Base-by-base conservation (phyloP, 1,140 invertebrate genomes). In the Pseudoatta argentina region DNA sequence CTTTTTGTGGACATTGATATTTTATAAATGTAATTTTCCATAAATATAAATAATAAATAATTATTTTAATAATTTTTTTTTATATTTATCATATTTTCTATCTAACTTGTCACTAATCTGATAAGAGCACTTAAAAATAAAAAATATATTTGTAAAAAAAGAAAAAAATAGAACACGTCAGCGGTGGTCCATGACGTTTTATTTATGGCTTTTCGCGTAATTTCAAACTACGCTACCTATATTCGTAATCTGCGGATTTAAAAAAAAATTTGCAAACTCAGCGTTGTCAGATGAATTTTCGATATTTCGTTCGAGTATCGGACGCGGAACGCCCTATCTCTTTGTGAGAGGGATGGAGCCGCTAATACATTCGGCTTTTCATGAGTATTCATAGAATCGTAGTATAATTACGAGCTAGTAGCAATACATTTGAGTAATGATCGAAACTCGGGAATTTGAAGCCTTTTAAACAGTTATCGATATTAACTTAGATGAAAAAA, bases 221-320 rank as follows among this genome's bases (percentile, higher is more conserved):
- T 82, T 83, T 83, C 55, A 7, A 73, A 51, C 48, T 51, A 51
- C 55, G 55, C 39, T 82, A 34, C 30, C 30, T 34, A 61, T n/a
- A 55, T 51, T 12, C n/a, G 69, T 83, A 83, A 83, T 83, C 79
- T 44, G n/a, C 18, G 69, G 69, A 83, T 75, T 82, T 30, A 51
- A 83, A 83, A 83, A 83, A 73, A 83, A 73, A 48, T 61, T 61
- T 83, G 55, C 55, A 75, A 82, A 83, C 67, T 61, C 69, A 30
- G 24, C 55, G 24, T n/a, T 48, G 77, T 44, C 69, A 59, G 69
- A 82, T 73, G 24, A 83, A 83, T 75, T 83, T 83, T 75, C 69
- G 24, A 83, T 83, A 83, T 83, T 83, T 83, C 55, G 55, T 16
- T 73, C 79, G 69, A 83, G 69, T 83, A 83, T 83, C n/a, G 69